Base-by-base conservation (phyloP, 2,113 vertebrate genomes). In the Pygoscelis antarcticus region DNA sequence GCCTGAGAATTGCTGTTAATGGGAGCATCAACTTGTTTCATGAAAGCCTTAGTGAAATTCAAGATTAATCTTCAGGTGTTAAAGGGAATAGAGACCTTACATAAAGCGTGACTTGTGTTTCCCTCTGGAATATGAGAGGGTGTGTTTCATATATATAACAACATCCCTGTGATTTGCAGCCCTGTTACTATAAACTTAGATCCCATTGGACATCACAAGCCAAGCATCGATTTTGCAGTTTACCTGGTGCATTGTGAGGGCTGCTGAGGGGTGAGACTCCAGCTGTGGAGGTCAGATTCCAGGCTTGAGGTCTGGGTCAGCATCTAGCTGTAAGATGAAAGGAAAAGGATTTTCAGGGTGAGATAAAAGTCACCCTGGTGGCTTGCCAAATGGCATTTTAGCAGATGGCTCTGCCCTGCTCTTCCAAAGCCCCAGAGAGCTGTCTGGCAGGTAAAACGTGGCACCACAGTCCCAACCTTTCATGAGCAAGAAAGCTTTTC, bases 41-140 rank as follows among this genome's bases (percentile, higher is more conserved):
- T 5, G 49, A 83, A 89, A 84, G 68, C 42, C 77, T 79, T n/a
- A 36, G 62, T 32, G 89, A 84, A 87, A 94, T 62, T 76, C 95
- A 89, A 82, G 91, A 91, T 82, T 90, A 64, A 95, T 81, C 86
- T 81, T 34, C 16, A 60, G 32, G 66, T 79, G 62, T 83, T 87
- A 87, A 89, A 92, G 91, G 77, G 81, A 95, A 79, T 36, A 79
- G 93, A 93, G 76, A 71, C 46, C 29, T 92, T 62, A 58, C 54
- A 77, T 72, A 49, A 82, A 27, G 38, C 1, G 0, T 93, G 75
- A 94, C 51, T 83, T 60, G 36, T 64, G 78, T 40, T 91, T 84
- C 86, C 92, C 81, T 44, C 72, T 49, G 90, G 83, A 84, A 84
- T 10, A 78, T 0, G 14, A 68, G 65, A 57, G 89, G 83, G 68